These are phyloP conservation scores for human DNA, from an alignment of 2,113 vertebrate species.

Conservation along the genomic window GRCh38 chr14:69068001-69068500, in stretches of 20 bases:
- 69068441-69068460: too few relatives aligned
- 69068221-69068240: not conserved
- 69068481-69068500: too few relatives aligned
- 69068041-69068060: not conserved
- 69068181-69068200: not conserved
- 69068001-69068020: slow-evolving; percentile 6
- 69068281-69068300: not conserved
- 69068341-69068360: not conserved
- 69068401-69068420: not conserved
- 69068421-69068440: too few relatives aligned
- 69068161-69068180: not conserved
- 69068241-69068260: slow-evolving; percentile 15
- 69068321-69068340: not conserved
- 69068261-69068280: slow-evolving; percentile 27
- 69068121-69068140: not conserved
- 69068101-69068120: not conserved
- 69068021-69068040: slow-evolving; percentile 41
- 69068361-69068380: slow-evolving; percentile 26
- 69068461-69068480: too few relatives aligned
- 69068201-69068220: slow-evolving; percentile 29
- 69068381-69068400: slow-evolving; percentile 34
- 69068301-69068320: slow-evolving; percentile 14
- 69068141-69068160: not conserved
- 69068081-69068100: not conserved
- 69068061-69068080: not conserved